phyloP scores from a whole-genome alignment of 64 coral and sea anemone species.

The Exaiptasia diaphana region DNA sequence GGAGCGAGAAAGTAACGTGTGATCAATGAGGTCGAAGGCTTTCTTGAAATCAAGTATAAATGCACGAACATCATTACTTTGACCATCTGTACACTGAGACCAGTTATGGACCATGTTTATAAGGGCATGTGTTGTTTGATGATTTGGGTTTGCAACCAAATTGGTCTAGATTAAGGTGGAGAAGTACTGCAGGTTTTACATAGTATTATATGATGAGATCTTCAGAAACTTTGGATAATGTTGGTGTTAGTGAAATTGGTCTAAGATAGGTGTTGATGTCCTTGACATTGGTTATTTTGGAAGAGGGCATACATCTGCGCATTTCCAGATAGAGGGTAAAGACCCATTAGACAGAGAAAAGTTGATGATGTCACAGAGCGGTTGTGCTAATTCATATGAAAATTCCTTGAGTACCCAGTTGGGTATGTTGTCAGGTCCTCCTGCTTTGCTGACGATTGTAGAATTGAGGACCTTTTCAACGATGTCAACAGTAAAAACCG shows the following conservation, averaged over 20 bases:
- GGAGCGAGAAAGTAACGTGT: no score
- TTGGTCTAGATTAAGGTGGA: conserved; percentile 5
- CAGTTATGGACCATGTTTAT: conserved; percentile 50
- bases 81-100: no score
- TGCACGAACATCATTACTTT: no score
- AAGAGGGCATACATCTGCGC: conserved; percentile 6
- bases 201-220: conserved; percentile 10
- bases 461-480: not conserved
- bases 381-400: conserved; percentile 16
- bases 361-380: not conserved
- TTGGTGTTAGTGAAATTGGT: conserved; percentile 51
- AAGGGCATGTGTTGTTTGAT: conserved; percentile 13
- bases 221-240: conserved; percentile 35
- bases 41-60: no score
- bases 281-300: not conserved
- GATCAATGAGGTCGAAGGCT: no score
- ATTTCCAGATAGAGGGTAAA: conserved; percentile 42
- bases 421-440: conserved; percentile 45
- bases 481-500: not conserved
- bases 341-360: not conserved
- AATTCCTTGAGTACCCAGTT: conserved; percentile 48
- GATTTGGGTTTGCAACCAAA: conserved; percentile 42
- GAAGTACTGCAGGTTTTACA: conserved; percentile 45
- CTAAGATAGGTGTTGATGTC: conserved; percentile 21
- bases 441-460: conserved; percentile 20